phyloP scores from a whole-genome alignment of 2,888 invertebrate species.

The Lutraria lutraria region DNA sequence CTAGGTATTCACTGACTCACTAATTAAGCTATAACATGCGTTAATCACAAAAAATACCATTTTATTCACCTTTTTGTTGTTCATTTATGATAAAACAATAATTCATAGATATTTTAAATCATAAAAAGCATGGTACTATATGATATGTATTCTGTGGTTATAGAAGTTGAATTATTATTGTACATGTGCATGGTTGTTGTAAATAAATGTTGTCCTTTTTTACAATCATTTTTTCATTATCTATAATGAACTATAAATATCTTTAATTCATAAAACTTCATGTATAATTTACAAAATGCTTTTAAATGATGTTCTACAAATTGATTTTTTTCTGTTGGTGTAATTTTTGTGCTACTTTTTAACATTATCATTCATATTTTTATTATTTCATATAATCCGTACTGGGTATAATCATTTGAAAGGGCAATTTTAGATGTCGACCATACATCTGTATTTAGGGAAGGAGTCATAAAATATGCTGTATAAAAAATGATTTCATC shows the following conservation, averaged over 20 bases:
- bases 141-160: conserved; percentile 8
- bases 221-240: not conserved
- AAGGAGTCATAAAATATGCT: no score
- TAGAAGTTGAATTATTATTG: not conserved
- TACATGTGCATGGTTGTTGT: not conserved
- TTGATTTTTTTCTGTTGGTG: no score
- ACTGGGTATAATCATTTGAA: no score
- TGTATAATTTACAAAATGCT: no score
- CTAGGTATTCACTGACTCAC: not conserved
- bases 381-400: no score
- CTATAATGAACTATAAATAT: not conserved
- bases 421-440: no score
- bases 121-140: not conserved
- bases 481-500: no score
- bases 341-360: no score
- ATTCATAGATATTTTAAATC: not conserved
- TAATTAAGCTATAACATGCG: not conserved
- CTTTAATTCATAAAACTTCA: no score
- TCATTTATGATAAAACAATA: not conserved
- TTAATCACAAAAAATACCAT: not conserved
- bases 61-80: not conserved
- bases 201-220: not conserved
- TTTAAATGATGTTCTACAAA: no score
- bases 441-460: no score
- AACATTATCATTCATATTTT: no score